Conservation (phyloP, 1,140 invertebrate genomes). For the Latrodectus geometricus region DNA sequence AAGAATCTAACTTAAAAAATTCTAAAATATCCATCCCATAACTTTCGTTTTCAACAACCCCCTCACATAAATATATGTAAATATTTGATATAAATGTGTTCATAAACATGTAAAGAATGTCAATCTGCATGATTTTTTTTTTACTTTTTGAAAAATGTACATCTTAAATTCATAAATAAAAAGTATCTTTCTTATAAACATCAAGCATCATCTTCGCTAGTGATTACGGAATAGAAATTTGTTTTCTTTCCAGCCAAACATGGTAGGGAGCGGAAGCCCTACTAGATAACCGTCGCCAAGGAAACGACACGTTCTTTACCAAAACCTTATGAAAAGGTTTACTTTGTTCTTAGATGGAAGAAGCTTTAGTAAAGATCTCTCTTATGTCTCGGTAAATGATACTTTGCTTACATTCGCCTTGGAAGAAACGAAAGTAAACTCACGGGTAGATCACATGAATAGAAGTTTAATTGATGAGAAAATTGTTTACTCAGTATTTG, state of each 20-base stretch:
- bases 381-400: slow-evolving; percentile 13
- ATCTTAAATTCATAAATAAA: neutral
- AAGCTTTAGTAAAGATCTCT: slow-evolving; percentile 30
- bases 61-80: neutral
- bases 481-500: slow-evolving; percentile 8
- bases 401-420: slow-evolving; percentile 1
- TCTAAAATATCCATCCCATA: too few relatives aligned
- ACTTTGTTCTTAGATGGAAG: slow-evolving; percentile 9
- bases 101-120: neutral
- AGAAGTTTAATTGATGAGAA: slow-evolving; percentile 15
- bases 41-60: too few relatives aligned
- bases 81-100: neutral
- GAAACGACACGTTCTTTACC: slow-evolving; percentile 23
- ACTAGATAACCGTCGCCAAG: neutral
- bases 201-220: neutral
- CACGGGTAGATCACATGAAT: slow-evolving; percentile 4
- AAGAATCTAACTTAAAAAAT: too few relatives aligned
- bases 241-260: slow-evolving; percentile 5
- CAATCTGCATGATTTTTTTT: neutral
- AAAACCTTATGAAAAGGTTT: neutral
- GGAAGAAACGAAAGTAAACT: slow-evolving; percentile 27
- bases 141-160: neutral
- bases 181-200: neutral
- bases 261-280: neutral
- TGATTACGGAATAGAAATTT: neutral